phyloP scores from a whole-genome alignment of 1,140 invertebrate species.

The Monomorium pharaonis region DNA sequence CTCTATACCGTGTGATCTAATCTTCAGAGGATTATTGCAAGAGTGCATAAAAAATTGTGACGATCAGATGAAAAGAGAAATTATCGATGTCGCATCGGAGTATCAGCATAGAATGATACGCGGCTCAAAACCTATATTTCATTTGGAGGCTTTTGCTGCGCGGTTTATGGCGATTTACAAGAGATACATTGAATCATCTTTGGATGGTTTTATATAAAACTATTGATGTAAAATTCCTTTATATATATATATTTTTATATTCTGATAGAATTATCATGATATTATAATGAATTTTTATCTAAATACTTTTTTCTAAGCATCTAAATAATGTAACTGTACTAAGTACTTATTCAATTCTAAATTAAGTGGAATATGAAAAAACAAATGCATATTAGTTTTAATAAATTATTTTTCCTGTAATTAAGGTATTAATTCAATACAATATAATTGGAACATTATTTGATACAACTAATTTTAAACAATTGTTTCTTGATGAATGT shows the following conservation, averaged over 20 bases:
- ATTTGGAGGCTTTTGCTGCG: slow-evolving; percentile 98
- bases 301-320: slow-evolving; percentile 4
- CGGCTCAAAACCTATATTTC: slow-evolving; percentile 98
- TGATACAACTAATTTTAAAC: slow-evolving; percentile 62
- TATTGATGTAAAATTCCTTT: background rate
- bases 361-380: background rate
- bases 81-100: slow-evolving; percentile 93
- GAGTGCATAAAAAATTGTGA: slow-evolving; percentile 96
- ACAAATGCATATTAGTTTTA: slow-evolving; percentile 20
- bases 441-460: slow-evolving; percentile 28
- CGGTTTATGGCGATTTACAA: slow-evolving; percentile 98
- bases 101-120: slow-evolving; percentile 96
- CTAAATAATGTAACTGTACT: background rate
- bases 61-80: slow-evolving; percentile 93
- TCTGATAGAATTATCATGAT: background rate
- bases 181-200: slow-evolving; percentile 90
- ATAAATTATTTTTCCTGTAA: slow-evolving; percentile 58
- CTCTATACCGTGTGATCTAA: slow-evolving; percentile 96
- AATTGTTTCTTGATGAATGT: slow-evolving; percentile 15
- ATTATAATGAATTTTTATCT: background rate
- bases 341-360: background rate
- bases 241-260: background rate
- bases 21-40: slow-evolving; percentile 95
- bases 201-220: slow-evolving; percentile 80
- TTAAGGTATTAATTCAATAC: slow-evolving; percentile 33